phyloP scores from a whole-genome alignment of 2,797 vertebrate genomes.

The Phalanger gymnotis region DNA sequence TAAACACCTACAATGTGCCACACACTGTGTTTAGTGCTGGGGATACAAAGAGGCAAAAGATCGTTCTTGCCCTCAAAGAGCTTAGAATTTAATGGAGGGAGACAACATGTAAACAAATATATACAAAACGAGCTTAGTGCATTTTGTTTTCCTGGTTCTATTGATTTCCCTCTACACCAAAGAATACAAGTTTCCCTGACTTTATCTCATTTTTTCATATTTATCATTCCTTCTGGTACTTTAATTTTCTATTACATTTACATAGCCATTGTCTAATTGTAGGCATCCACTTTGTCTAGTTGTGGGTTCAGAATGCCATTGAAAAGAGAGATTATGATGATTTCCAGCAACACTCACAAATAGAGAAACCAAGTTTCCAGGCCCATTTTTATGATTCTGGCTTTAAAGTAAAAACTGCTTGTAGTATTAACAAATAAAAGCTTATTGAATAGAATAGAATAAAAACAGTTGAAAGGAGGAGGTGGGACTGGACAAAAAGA shows the following conservation, averaged over 20 bases:
- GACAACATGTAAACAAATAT: too few species aligned
- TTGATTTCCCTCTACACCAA: neutral
- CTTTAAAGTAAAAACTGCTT: conserved; percentile 21
- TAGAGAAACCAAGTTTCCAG: neutral
- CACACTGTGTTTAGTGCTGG: too few species aligned
- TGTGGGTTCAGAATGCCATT: conserved; percentile 39
- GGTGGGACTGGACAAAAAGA: neutral
- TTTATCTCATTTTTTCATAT: neutral
- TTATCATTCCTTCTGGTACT: neutral
- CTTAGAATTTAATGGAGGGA: too few species aligned
- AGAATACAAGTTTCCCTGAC: neutral
- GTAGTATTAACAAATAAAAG: neutral
- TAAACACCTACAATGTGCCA: too few species aligned
- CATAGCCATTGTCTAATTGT: neutral
- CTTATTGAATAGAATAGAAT: neutral
- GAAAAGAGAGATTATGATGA: neutral
- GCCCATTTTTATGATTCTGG: conserved; percentile 2
- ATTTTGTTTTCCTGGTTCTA: neutral
- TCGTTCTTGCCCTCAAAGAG: too few species aligned
- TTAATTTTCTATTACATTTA: neutral
- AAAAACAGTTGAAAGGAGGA: neutral
- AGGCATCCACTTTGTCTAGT: neutral
- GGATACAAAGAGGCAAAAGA: too few species aligned
- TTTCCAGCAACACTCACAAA: neutral
- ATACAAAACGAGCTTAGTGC: too few species aligned